phyloP scores from a whole-genome alignment of 2,797 vertebrate genomes.

The Sebastes wilsoni region DNA sequence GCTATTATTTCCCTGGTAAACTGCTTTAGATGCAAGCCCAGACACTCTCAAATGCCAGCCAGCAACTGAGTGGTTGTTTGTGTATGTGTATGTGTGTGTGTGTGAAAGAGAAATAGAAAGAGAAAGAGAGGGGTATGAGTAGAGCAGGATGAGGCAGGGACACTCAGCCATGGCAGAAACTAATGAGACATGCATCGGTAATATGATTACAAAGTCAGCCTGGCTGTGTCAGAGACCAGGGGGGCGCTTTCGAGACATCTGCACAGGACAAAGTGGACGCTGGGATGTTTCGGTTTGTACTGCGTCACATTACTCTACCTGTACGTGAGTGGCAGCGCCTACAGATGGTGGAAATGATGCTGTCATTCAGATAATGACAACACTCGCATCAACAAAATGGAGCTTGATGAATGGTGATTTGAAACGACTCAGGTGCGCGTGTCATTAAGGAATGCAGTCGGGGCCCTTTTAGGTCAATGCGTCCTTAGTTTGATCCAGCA shows the following conservation, averaged over 20 bases:
- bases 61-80: conserved; percentile 68
- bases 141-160: conserved; percentile 59
- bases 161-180: conserved; percentile 78
- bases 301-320: not conserved
- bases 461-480: conserved; percentile 37
- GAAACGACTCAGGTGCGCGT: conserved; percentile 1
- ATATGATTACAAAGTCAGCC: conserved; percentile 80
- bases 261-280: conserved; percentile 47
- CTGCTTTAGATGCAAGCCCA: conserved; percentile 80
- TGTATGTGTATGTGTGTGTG: conserved; percentile 7
- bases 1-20: conserved; percentile 79
- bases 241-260: conserved; percentile 45
- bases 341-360: not conserved
- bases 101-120: not conserved
- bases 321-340: not conserved
- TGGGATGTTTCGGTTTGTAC: conserved; percentile 2
- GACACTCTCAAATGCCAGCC: conserved; percentile 75
- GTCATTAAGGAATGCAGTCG: conserved; percentile 6
- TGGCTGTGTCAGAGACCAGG: conserved; percentile 60
- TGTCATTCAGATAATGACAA: conserved; percentile 26
- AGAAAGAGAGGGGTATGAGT: conserved; percentile 1
- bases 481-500: conserved; percentile 39
- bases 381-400: not conserved
- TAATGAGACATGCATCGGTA: conserved; percentile 79
- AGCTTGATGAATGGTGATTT: conserved; percentile 1